Evolutionary conservation across 2,888 invertebrate genomes (phyloP).

Genomic region (Archips crataeganus): DNA sequence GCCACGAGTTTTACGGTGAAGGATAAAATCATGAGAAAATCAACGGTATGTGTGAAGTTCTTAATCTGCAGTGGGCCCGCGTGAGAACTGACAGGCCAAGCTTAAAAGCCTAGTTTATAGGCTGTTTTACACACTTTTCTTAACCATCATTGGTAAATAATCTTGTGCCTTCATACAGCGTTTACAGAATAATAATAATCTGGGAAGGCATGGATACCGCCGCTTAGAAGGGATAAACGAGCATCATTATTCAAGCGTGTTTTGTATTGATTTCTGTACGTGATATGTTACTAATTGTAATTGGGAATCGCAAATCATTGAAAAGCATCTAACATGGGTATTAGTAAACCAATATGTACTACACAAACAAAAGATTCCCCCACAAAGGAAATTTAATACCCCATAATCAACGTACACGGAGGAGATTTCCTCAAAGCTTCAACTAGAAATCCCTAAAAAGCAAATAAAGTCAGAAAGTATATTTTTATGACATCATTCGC

Average conservation of each 20-base stretch:
- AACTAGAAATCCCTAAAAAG: constrained; percentile 10
- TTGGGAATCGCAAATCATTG: neutral
- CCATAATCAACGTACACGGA: neutral
- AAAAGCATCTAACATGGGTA: neutral
- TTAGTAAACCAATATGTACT: neutral
- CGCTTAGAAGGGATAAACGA: neutral
- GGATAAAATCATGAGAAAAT: too few species aligned
- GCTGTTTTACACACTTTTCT: too few species aligned
- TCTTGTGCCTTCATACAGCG: too few species aligned
- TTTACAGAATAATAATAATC: too few species aligned
- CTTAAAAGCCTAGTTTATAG: too few species aligned
- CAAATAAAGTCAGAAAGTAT: constrained; percentile 17
- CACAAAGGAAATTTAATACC: neutral
- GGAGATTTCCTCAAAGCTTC: neutral
- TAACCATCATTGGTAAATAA: too few species aligned
- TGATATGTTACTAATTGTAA: neutral
- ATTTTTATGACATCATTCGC: constrained; percentile 24
- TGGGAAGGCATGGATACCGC: neutral
- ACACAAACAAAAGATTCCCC: constrained; percentile 1
- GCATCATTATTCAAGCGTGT: neutral
- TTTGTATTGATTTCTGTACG: neutral
- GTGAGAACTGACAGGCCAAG: too few species aligned
- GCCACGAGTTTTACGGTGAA: too few species aligned
- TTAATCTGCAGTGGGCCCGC: too few species aligned
- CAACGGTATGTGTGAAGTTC: too few species aligned